Conservation (phyloP, 2,888 invertebrate genomes). For the Odontocolon sp. region DNA sequence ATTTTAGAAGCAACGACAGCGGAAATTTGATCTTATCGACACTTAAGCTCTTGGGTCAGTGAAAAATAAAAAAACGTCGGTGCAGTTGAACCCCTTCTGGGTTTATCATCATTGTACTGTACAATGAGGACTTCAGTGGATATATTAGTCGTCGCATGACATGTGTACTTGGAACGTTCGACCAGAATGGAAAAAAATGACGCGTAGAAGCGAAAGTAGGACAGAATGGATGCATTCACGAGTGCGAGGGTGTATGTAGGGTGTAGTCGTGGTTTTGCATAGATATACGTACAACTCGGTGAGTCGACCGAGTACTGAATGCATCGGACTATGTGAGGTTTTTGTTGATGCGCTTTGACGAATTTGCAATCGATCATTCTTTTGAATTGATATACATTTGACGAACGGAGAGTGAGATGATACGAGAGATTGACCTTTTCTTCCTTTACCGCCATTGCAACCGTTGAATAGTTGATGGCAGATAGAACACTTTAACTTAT, state of each 20-base stretch:
- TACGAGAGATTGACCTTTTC: not conserved
- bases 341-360: slow-evolving; percentile 8
- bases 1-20: slow-evolving; percentile 2
- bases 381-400: slow-evolving; percentile 21
- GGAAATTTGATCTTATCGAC: slow-evolving; percentile 8
- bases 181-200: not conserved
- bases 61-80: not conserved
- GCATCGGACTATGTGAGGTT: not conserved
- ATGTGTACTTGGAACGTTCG: not conserved
- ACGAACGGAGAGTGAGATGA: not conserved
- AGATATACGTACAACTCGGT: not conserved
- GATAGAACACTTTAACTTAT: too few relatives aligned
- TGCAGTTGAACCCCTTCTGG: not conserved
- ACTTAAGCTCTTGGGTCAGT: not conserved
- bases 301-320: slow-evolving; percentile 5
- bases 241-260: not conserved
- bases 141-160: slow-evolving; percentile 10
- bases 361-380: slow-evolving; percentile 39
- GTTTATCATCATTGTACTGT: not conserved
- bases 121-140: not conserved
- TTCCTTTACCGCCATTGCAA: not conserved
- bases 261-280: not conserved
- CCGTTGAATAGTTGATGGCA: too few relatives aligned
- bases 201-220: not conserved
- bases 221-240: slow-evolving; percentile 2